These are phyloP conservation scores for Drosophila varians DNA, from an alignment of 1,140 invertebrate species.

Conservation along the genomic window DNA sequence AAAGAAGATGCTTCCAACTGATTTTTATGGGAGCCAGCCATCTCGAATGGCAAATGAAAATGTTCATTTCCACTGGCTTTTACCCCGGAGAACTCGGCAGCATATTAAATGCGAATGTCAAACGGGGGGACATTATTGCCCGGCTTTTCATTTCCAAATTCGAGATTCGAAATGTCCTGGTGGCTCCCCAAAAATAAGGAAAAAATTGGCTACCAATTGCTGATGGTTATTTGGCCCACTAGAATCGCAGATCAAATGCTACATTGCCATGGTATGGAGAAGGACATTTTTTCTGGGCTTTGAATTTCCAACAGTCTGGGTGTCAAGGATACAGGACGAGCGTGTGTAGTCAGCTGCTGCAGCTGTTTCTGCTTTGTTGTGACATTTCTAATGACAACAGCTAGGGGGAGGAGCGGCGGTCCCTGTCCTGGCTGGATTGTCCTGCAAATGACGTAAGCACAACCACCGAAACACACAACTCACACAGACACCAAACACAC, in stretches of 20 bases:
- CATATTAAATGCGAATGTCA: constrained; percentile 74
- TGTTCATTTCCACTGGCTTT: constrained; percentile 20
- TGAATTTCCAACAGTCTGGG: constrained; percentile 20
- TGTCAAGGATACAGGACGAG: constrained; percentile 34
- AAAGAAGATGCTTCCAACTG: background rate
- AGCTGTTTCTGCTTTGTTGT: constrained; percentile 76
- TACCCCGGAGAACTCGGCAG: too few relatives aligned
- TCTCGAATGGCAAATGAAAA: constrained; percentile 32
- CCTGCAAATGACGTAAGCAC: constrained; percentile 67
- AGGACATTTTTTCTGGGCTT: background rate
- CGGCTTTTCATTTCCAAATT: constrained; percentile 56
- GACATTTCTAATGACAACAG: constrained; percentile 79
- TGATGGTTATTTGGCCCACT: background rate
- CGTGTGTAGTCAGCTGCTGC: constrained; percentile 37
- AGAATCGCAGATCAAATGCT: constrained; percentile 26
- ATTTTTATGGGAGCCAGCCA: constrained; percentile 7
- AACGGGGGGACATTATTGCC: constrained; percentile 65
- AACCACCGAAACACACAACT: constrained; percentile 12
- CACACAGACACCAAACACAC: background rate
- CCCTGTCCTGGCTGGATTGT: constrained; percentile 16
- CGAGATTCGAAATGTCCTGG: constrained; percentile 64
- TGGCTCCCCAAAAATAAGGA: background rate
- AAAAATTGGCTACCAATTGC: constrained; percentile 46
- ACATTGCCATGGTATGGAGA: constrained; percentile 17
- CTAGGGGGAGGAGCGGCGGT: constrained; percentile 11